A percentile compares a stretch with the other conserved stretches of the same genome.
These are phyloP conservation scores for Lepidiolamprologus cunningtoni DNA, from an alignment of 2,113 vertebrate species.

Conservation along the genomic window DNA sequence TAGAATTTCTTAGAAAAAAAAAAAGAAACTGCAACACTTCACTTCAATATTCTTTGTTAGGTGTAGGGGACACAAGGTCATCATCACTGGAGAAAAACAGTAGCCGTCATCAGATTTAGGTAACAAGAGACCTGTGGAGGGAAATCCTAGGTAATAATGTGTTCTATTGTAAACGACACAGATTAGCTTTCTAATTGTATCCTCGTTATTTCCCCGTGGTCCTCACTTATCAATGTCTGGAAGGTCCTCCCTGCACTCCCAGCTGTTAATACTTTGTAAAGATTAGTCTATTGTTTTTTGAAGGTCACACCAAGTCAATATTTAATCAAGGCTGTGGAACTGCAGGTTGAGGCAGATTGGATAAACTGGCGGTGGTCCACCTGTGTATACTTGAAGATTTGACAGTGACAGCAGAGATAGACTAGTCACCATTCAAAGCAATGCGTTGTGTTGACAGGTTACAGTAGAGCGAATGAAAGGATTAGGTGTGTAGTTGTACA, in stretches of 20 bases:
- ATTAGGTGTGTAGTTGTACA: neutral
- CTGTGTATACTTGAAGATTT: neutral
- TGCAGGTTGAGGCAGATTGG: neutral
- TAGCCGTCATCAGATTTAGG: slow-evolving; percentile 7
- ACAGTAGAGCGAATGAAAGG: neutral
- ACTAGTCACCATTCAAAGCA: neutral
- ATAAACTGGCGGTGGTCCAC: neutral
- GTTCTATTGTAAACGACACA: neutral
- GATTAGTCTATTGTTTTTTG: slow-evolving; percentile 10
- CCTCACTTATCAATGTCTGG: slow-evolving; percentile 11
- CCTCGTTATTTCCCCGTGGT: neutral
- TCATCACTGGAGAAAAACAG: neutral
- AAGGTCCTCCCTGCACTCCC: neutral
- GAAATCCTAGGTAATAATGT: neutral
- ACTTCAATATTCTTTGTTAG: neutral
- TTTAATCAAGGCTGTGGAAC: neutral
- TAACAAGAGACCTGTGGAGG: neutral
- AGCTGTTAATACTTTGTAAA: slow-evolving; percentile 12
- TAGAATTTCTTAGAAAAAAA: neutral
- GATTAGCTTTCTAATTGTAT: neutral
- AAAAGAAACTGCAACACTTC: neutral
- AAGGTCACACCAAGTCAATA: slow-evolving; percentile 40
- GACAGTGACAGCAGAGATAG: slow-evolving; percentile 13
- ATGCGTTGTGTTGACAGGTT: slow-evolving; percentile 2
- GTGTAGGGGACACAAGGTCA: neutral